These are phyloP conservation scores for Pyrrhia umbra DNA, from an alignment of 2,888 invertebrate genomes.

Conservation along the genomic window DNA sequence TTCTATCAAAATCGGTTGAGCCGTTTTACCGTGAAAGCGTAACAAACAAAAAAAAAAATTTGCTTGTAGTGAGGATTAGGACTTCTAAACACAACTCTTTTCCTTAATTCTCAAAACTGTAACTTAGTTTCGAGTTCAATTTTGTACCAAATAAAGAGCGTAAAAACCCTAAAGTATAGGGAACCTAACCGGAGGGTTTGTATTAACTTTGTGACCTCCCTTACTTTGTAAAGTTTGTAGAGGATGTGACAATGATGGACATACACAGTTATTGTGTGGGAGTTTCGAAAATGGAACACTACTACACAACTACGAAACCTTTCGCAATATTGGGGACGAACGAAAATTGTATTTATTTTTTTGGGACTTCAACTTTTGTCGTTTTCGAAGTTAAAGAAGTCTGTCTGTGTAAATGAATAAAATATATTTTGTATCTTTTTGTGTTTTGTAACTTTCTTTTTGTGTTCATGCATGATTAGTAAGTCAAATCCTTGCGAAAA, in stretches of 20 bases:
- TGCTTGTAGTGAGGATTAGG: too few relatives aligned
- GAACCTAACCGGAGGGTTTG: slow-evolving; percentile 2
- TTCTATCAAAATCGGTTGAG: too few relatives aligned
- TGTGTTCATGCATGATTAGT: too few relatives aligned
- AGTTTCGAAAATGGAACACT: slow-evolving; percentile 34
- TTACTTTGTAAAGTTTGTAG: slow-evolving; percentile 40
- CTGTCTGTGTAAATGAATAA: too few relatives aligned
- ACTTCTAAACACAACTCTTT: too few relatives aligned
- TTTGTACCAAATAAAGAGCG: not conserved
- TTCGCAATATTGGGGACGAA: slow-evolving; percentile 32
- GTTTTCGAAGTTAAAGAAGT: not conserved
- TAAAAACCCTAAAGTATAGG: slow-evolving; percentile 2
- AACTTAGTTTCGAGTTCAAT: not conserved
- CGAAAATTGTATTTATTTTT: slow-evolving; percentile 40
- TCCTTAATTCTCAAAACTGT: too few relatives aligned
- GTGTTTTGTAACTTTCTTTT: too few relatives aligned
- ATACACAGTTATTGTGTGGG: slow-evolving; percentile 45
- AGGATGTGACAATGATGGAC: slow-evolving; percentile 34
- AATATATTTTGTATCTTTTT: too few relatives aligned
- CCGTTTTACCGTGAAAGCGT: too few relatives aligned
- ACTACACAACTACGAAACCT: slow-evolving; percentile 41
- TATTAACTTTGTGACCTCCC: slow-evolving; percentile 35
- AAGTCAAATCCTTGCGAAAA: too few relatives aligned
- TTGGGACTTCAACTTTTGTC: not conserved
- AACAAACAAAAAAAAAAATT: too few relatives aligned